Evolutionary conservation across 2,113 vertebrate genomes (phyloP).

Genomic region (Trogon surrucura): DNA sequence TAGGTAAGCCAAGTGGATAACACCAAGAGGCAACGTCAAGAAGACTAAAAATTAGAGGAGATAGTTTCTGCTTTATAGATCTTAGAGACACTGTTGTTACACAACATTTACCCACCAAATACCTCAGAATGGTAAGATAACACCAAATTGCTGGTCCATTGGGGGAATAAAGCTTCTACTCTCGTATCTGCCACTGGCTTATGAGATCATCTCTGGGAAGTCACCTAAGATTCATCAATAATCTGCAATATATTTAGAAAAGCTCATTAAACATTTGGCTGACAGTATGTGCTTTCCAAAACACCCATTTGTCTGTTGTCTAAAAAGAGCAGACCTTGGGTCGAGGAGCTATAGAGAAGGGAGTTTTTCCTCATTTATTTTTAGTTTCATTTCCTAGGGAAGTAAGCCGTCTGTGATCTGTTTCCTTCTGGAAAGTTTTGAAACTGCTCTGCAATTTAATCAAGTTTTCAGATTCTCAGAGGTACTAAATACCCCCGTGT

Average conservation of each 20-base stretch:
- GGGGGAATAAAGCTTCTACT: background rate
- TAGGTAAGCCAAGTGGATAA: background rate
- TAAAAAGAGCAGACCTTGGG: background rate
- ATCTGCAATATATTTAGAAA: background rate
- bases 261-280: background rate
- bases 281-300: background rate
- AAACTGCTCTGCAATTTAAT: background rate
- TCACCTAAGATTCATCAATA: background rate
- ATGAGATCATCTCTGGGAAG: background rate
- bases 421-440: background rate
- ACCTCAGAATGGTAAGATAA: background rate
- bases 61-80: background rate
- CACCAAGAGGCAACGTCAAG: background rate
- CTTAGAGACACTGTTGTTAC: background rate
- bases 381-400: slow-evolving; percentile 41
- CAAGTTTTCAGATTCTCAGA: background rate
- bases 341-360: background rate
- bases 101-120: background rate
- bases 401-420: background rate
- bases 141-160: background rate
- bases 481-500: background rate
- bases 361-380: slow-evolving; percentile 19
- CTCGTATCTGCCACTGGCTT: background rate
- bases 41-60: background rate
- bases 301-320: background rate